Conservation (phyloP, 2,113 vertebrate genomes). For the Fukomys damarensis region DNA sequence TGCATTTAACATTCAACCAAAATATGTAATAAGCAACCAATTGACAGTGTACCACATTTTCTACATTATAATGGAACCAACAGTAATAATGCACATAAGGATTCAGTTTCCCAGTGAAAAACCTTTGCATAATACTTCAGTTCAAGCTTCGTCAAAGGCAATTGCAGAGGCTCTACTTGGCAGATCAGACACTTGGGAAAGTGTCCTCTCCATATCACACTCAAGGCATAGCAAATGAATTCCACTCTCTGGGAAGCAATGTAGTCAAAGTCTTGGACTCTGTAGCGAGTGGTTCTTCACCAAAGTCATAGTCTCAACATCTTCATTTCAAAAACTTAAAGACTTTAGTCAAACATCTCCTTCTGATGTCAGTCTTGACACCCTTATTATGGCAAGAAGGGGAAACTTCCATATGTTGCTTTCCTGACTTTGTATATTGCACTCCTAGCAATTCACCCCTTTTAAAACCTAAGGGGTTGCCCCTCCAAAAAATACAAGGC, state of each 20-base stretch:
- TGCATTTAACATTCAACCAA: neutral
- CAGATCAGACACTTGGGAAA: neutral
- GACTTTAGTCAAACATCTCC: no score
- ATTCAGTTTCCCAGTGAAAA: neutral
- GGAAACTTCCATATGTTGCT: neutral
- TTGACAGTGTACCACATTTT: neutral
- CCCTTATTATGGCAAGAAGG: no score
- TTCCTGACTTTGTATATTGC: neutral
- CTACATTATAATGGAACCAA: neutral
- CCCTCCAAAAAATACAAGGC: neutral
- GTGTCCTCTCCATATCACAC: neutral
- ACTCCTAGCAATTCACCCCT: neutral
- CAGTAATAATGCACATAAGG: neutral
- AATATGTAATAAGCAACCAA: neutral
- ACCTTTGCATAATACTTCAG: neutral
- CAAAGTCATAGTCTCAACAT: neutral
- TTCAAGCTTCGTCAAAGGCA: neutral
- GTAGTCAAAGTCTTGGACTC: rapidly evolving
- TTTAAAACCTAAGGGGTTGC: neutral
- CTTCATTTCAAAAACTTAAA: neutral
- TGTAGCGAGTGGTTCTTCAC: neutral
- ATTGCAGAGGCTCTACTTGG: neutral
- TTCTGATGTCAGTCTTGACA: neutral
- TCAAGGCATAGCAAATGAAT: neutral
- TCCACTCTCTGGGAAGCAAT: neutral